These are phyloP conservation scores for Sminthurinus aureus DNA, from an alignment of 2,888 invertebrate species.

Conservation along the genomic window DNA sequence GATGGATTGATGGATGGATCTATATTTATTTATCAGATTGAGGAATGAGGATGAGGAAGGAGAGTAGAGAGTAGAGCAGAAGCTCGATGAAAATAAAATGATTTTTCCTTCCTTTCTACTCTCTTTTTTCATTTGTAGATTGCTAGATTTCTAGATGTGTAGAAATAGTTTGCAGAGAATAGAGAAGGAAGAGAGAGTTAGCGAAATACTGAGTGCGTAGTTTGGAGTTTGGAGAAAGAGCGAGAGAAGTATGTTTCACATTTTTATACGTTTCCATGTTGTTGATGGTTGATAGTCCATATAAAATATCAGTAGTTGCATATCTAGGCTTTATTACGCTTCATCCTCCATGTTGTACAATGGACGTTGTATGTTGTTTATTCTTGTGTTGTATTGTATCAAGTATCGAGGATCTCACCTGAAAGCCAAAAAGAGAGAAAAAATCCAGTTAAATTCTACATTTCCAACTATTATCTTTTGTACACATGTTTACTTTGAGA, in stretches of 20 bases:
- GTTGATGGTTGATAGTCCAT: conserved; percentile 2
- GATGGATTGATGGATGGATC: not conserved
- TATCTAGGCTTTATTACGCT: not conserved
- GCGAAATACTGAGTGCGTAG: no score
- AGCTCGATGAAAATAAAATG: not conserved
- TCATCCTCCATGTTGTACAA: not conserved
- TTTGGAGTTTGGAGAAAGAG: not conserved
- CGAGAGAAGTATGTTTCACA: no score
- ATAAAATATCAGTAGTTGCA: no score
- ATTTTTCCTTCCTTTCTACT: no score
- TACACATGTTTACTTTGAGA: not conserved
- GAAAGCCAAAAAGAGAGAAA: not conserved
- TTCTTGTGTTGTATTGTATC: not conserved
- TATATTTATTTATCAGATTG: not conserved
- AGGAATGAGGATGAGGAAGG: not conserved
- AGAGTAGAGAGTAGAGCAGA: no score
- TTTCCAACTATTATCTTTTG: not conserved
- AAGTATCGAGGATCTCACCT: not conserved
- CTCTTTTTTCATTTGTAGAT: not conserved
- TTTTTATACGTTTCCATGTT: not conserved
- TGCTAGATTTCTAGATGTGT: no score
- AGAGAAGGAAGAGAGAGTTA: not conserved
- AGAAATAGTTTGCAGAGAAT: not conserved
- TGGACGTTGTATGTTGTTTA: not conserved
- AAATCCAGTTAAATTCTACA: not conserved